phyloP scores from a whole-genome alignment of 64 coral and sea anemone species.

The Stichodactyla mertensii region DNA sequence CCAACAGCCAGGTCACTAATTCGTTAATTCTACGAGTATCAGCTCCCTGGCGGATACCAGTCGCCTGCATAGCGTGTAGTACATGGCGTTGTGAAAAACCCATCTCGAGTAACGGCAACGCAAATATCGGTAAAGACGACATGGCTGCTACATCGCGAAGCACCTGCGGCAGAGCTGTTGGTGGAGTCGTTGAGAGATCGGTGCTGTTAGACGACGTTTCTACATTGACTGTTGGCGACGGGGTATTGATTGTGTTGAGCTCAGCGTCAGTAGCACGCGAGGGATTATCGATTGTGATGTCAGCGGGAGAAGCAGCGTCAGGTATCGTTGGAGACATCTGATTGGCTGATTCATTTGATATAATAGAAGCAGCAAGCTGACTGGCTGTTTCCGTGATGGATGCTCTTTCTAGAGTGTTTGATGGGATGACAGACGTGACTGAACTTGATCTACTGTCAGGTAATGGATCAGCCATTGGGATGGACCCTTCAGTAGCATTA shows the following conservation, averaged over 20 bases:
- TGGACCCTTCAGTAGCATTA: not conserved
- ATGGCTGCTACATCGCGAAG: constrained; percentile 58
- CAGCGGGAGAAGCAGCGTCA: constrained; percentile 7
- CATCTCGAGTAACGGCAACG: constrained; percentile 80
- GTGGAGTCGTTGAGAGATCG: constrained; percentile 40
- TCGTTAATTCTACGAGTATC: constrained; percentile 67
- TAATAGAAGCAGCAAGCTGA: not conserved
- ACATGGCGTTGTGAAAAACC: constrained; percentile 78
- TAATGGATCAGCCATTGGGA: constrained; percentile 5
- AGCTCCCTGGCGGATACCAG: constrained; percentile 48
- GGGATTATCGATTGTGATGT: not conserved
- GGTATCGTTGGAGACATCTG: not conserved
- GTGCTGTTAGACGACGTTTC: not conserved
- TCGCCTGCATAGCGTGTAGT: constrained; percentile 74
- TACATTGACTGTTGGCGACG: not conserved
- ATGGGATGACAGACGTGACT: constrained; percentile 11
- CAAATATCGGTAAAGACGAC: constrained; percentile 60
- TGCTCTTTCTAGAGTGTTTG: not conserved
- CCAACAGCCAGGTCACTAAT: constrained; percentile 81
- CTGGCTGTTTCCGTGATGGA: not conserved
- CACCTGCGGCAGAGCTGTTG: constrained; percentile 41
- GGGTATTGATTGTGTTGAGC: not conserved
- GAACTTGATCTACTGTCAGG: constrained; percentile 46
- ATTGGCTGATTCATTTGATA: not conserved
- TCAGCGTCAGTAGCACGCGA: not conserved